Conservation (phyloP, 2,797 vertebrate species). For the Sciurus vulgaris region DNA sequence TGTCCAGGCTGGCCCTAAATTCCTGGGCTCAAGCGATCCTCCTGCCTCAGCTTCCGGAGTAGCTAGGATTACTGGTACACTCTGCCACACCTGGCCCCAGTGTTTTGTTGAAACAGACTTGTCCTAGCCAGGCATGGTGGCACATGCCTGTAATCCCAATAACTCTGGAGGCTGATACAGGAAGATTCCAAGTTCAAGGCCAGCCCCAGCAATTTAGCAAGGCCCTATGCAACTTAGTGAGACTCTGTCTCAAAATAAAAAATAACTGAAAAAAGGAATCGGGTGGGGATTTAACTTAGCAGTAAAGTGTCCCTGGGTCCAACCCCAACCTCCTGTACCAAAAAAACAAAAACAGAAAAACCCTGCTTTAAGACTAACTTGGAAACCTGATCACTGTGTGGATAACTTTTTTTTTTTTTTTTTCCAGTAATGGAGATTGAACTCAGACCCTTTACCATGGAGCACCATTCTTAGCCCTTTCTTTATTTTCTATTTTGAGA, state of each 20-base stretch:
- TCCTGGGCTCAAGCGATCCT: not conserved
- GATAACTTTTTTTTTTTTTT: too few species aligned
- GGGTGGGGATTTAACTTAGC: too few species aligned
- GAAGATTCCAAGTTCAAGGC: too few species aligned
- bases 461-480: not conserved
- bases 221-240: too few species aligned
- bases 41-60: not conserved
- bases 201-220: too few species aligned
- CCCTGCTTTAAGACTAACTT: conserved; percentile 41
- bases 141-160: too few species aligned
- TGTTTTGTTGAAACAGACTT: not conserved
- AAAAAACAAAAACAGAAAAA: not conserved
- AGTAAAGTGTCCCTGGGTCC: too few species aligned
- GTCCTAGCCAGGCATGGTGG: not conserved
- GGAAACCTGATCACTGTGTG: not conserved
- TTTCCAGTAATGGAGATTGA: not conserved
- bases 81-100: not conserved
- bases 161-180: too few species aligned
- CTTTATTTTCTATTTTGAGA: not conserved
- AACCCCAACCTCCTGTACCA: not conserved
- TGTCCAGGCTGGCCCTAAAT: not conserved
- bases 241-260: not conserved
- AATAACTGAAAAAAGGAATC: not conserved
- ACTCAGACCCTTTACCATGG: not conserved
- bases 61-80: not conserved